A percentile compares a stretch with the other conserved stretches of the same genome.
Conservation (phyloP, 2,888 invertebrate species). For the Andrena dorsata region DNA sequence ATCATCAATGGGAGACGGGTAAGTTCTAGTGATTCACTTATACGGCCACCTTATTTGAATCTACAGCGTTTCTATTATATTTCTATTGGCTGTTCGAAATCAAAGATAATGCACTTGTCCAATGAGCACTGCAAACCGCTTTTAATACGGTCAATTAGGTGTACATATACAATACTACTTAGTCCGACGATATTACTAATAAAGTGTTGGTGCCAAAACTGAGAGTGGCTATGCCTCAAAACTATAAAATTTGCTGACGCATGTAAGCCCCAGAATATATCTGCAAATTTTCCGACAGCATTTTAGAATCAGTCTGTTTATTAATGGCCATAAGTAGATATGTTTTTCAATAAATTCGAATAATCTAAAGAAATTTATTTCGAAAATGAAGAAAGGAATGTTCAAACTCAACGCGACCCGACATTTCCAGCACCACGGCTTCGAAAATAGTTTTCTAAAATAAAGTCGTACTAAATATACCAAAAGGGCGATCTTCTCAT, state of each 20-base stretch:
- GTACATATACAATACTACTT: too few relatives aligned
- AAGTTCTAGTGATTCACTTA: not conserved
- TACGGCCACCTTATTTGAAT: not conserved
- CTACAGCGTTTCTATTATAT: not conserved
- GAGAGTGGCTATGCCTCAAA: too few relatives aligned
- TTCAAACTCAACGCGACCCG: not conserved
- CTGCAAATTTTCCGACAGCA: too few relatives aligned
- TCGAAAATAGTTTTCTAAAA: constrained; percentile 38
- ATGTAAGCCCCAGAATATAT: too few relatives aligned
- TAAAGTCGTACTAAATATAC: constrained; percentile 52
- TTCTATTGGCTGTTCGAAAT: not conserved
- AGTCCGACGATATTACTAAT: too few relatives aligned
- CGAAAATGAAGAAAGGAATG: not conserved
- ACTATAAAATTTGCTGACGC: too few relatives aligned
- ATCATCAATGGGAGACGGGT: not conserved
- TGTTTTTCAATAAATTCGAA: not conserved
- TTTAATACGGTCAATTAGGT: not conserved
- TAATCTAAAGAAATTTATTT: not conserved
- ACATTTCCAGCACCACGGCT: constrained; percentile 8
- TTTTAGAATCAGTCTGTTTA: too few relatives aligned
- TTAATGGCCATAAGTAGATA: too few relatives aligned
- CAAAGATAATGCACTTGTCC: not conserved
- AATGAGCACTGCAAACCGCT: not conserved
- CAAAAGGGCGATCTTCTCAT: constrained; percentile 36
- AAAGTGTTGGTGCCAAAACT: too few relatives aligned